Percentiles rank a stretch among this genome's conserved stretches.
Evolutionary conservation across 2,797 vertebrate species (phyloP).

Genomic region (Choloepus didactylus): DNA sequence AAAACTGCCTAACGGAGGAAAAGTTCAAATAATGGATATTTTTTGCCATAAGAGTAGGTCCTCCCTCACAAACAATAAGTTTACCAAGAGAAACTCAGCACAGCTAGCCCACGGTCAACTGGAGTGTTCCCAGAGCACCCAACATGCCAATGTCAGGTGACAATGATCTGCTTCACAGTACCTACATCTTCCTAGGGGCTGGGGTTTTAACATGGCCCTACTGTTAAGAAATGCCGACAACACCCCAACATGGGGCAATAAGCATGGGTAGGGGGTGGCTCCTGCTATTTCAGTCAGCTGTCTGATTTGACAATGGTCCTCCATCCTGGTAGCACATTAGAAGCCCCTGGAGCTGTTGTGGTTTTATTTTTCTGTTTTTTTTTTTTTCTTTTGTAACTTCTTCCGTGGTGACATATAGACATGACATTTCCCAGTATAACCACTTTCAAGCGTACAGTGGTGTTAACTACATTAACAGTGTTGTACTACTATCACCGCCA

Average conservation of each 20-base stretch:
- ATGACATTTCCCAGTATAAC: too few species aligned
- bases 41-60: neutral
- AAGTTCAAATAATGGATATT: slow-evolving; percentile 32
- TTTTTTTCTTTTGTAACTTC: too few species aligned
- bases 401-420: too few species aligned
- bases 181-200: neutral
- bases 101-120: neutral
- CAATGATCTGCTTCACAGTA: neutral
- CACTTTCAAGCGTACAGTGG: too few species aligned
- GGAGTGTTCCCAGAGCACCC: neutral
- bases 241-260: neutral
- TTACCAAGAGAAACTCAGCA: neutral
- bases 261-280: neutral
- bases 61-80: neutral
- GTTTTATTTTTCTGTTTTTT: too few species aligned
- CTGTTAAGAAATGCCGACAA: neutral
- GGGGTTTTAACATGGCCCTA: neutral
- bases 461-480: too few species aligned
- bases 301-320: neutral
- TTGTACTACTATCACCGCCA: too few species aligned
- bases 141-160: neutral
- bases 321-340: neutral
- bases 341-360: neutral
- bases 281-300: neutral
- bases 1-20: slow-evolving; percentile 38